Base-by-base conservation (phyloP, 1,140 invertebrate species). In the Pachypsylla venusta region DNA sequence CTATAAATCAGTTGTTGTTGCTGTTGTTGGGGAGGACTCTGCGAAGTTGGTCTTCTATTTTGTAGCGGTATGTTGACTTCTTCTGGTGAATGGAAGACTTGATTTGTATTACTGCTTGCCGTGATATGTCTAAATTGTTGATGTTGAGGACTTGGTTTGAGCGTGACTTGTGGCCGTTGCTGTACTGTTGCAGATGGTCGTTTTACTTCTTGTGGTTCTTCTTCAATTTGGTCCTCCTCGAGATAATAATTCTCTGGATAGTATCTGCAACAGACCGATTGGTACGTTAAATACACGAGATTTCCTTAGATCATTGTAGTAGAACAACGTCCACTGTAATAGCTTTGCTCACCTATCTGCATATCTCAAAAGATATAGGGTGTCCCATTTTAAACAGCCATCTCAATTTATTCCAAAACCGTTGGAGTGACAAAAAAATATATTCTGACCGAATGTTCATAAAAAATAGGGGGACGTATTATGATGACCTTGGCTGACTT, bases 51-150 rank as follows among this genome's bases (percentile, higher is more conserved):
- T 66, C 83, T 72, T 64, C 87, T 77, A 64, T 88, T 85, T 56
- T 82, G 81, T 26, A 89, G 74, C 1, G 87, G 85, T 61, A 89
- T 89, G 68, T 90, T 89, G 1, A 89, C 84, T 67, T 88, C 85
- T 69, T 90, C 86, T 1, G 87, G 84, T 19, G 84, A 85, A 60
- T 84, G 79, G 69, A 86, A 90, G 4, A 88, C 85, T 68, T 87
- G 84, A 53, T 58, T 64, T 25, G 24, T 58, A 39, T 25, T 58
- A 39, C 42, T 60, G 25, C 28, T 4, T 4, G 42, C 30, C 30
- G 30, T 22, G n/a, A 10, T 19, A 3, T 48, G 42, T n/a, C 42
- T 61, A 7, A 16, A 42, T 19, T 58, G 61, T 2, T 59, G 42
- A 24, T 48, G 59, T 19, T 58, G 57, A 3, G 42, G 59, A 20